These are phyloP conservation scores for Bombylius discolor DNA, from an alignment of 2,888 invertebrate species.

Conservation along the genomic window DNA sequence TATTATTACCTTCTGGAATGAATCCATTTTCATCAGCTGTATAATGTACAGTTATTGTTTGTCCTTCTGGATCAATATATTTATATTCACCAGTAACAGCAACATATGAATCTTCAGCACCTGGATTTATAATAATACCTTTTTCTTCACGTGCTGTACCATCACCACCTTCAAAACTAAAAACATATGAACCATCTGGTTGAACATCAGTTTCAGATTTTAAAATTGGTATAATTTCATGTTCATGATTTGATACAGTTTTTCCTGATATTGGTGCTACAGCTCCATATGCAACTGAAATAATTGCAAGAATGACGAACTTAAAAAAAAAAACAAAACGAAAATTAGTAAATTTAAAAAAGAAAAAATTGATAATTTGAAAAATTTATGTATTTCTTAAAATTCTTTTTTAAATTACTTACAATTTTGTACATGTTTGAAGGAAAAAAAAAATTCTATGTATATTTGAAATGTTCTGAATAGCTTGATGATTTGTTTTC, in stretches of 20 bases:
- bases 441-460: no score
- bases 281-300: neutral
- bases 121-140: constrained; percentile 21
- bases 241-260: constrained; percentile 9
- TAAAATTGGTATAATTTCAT: constrained; percentile 21
- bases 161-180: constrained; percentile 22
- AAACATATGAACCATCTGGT: constrained; percentile 25
- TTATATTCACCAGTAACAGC: constrained; percentile 29
- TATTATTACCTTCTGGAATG: constrained; percentile 27
- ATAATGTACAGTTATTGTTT: constrained; percentile 29
- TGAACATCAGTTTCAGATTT: constrained; percentile 22
- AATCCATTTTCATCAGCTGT: constrained; percentile 34
- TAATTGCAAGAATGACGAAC: neutral
- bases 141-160: constrained; percentile 25
- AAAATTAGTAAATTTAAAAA: no score
- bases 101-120: constrained; percentile 22
- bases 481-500: no score
- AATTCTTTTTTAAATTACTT: no score
- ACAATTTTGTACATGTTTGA: no score
- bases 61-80: constrained; percentile 26
- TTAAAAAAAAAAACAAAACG: no score
- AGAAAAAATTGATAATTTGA: no score
- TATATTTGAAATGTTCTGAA: no score
- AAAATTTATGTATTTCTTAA: no score
- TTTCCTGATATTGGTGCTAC: constrained; percentile 12